phyloP scores from a whole-genome alignment of 2,888 invertebrate genomes.

The Diarsia rubi region DNA sequence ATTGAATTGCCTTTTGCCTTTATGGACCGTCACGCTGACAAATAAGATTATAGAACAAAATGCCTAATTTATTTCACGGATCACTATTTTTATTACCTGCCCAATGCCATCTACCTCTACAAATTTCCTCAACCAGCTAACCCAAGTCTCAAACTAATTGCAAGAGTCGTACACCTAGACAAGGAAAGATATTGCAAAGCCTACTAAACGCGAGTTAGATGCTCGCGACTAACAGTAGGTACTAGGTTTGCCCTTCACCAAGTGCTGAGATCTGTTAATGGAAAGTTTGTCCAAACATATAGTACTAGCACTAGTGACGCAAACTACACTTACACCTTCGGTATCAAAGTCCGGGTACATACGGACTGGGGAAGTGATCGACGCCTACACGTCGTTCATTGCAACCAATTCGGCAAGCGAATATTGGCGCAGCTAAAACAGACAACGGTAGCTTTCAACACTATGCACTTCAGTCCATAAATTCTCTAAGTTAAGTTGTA shows the following conservation, averaged over 20 bases:
- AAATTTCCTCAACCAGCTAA: neutral
- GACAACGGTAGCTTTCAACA: slow-evolving; percentile 78
- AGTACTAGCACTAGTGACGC: slow-evolving; percentile 75
- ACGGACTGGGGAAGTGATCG: slow-evolving; percentile 69
- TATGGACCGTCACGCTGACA: neutral
- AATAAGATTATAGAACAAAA: neutral
- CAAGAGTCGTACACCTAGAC: slow-evolving; percentile 65
- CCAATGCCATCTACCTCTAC: neutral
- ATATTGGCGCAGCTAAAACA: slow-evolving; percentile 90
- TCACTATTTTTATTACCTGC: neutral
- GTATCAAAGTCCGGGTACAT: slow-evolving; percentile 79
- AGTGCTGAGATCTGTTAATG: slow-evolving; percentile 79
- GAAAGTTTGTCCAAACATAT: slow-evolving; percentile 78
- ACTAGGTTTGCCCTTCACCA: slow-evolving; percentile 66
- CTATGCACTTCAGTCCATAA: slow-evolving; percentile 38
- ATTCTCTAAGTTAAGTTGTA: slow-evolving; percentile 45
- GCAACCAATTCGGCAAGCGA: slow-evolving; percentile 88
- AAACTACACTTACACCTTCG: slow-evolving; percentile 84
- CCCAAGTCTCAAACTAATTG: neutral
- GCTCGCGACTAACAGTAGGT: slow-evolving; percentile 66
- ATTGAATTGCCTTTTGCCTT: neutral
- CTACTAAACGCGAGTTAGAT: slow-evolving; percentile 75
- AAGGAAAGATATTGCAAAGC: slow-evolving; percentile 70
- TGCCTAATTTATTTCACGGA: neutral
- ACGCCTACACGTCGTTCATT: slow-evolving; percentile 85